Base-by-base conservation (phyloP, 1,140 invertebrate species). In the Dendrolimus kikuchii region DNA sequence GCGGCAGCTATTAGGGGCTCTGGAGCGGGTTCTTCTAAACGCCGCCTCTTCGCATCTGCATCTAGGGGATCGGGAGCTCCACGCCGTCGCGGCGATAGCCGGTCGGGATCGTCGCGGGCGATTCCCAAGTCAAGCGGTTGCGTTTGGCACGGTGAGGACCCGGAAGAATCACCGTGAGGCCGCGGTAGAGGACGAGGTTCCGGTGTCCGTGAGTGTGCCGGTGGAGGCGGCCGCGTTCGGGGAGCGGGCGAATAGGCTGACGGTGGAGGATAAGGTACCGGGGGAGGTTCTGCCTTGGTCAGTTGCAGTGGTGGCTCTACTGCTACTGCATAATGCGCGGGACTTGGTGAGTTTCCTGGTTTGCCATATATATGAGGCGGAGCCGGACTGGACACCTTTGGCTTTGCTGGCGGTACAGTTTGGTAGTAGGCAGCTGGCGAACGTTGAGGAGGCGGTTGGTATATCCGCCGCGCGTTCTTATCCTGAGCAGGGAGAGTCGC, bases 361-460 rank as follows among this genome's bases (percentile, higher is more conserved):
- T 93, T 93, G 5, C 92, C 91, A 71, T 94, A 94, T 53, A 95
- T 92, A 60, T 95, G 92, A 43, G 91, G 92, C n/a, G 93, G 92
- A 49, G 93, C 92, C 5, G 93, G 93, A 72, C 92, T 93, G 61
- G 91, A 93, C 7, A 94, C 93, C 87, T 94, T 94, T 3, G 92
- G 91, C 68, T 94, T 94, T 0, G 89, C 90, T 1, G 90, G 88
- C 7, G 88, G 86, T 38, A 70, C 68, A 2, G 88, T 81, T 5
- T 89, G 89, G 75, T 91, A 83, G 55, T 79, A 82, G 5, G 69
- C 68, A 6, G 76, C 90, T 60, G 93, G 93, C 46, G 94, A 91
- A 50, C 94, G 91, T 53, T 91, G 91, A 6, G 93, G 92, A 51
- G 92, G 92, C 4, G 92, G 93, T 66, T 92, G 93, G 71, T 91